phyloP scores from a whole-genome alignment of 1,140 invertebrate genomes.

The Drosophila bifasciata region DNA sequence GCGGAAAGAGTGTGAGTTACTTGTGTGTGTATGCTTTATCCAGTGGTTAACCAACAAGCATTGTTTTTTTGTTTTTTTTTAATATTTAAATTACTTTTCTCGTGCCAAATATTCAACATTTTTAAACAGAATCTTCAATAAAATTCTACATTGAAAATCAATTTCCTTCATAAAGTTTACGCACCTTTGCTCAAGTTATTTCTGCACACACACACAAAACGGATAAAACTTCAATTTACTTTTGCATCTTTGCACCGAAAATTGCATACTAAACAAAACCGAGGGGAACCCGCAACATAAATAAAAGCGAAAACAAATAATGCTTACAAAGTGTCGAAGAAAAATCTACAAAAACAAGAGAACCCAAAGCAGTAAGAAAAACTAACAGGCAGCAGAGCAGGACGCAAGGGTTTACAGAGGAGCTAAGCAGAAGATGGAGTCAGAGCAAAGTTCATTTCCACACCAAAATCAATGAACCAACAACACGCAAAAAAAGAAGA shows the following conservation, averaged over 20 bases:
- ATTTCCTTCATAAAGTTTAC: background rate
- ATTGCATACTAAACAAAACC: slow-evolving; percentile 68
- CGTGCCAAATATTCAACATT: no score
- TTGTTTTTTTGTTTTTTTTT: background rate
- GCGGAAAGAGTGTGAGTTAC: no score
- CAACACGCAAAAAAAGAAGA: slow-evolving; percentile 45
- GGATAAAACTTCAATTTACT: slow-evolving; percentile 9
- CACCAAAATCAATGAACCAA: slow-evolving; percentile 80
- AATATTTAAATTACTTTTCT: background rate
- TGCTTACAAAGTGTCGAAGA: slow-evolving; percentile 75
- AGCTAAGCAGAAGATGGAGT: slow-evolving; percentile 12
- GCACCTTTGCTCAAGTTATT: background rate
- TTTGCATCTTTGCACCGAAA: slow-evolving; percentile 34
- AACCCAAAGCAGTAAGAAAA: slow-evolving; percentile 18
- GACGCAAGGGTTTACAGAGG: background rate
- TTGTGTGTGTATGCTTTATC: no score
- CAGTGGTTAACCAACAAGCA: no score
- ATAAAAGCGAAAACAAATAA: slow-evolving; percentile 79
- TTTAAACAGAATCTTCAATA: no score
- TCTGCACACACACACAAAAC: background rate
- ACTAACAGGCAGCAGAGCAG: background rate
- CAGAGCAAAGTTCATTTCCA: slow-evolving; percentile 75
- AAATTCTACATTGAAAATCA: background rate
- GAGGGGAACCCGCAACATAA: slow-evolving; percentile 68
- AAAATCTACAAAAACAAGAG: slow-evolving; percentile 48